Base-by-base conservation (phyloP, 2,797 vertebrate genomes). In the Anomalospiza imberbis region DNA sequence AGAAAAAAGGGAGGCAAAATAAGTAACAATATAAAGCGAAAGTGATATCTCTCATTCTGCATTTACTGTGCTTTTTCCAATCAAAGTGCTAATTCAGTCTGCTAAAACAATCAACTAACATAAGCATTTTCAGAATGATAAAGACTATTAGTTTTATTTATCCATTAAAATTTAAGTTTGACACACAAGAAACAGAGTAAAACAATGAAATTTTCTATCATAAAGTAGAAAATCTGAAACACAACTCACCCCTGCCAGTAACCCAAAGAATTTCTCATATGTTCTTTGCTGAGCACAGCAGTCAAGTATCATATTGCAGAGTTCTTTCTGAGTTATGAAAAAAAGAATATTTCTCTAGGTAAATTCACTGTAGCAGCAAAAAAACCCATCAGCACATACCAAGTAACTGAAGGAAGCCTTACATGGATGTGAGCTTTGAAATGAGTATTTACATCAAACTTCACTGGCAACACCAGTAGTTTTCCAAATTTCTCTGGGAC, bases 261-360 rank as follows among this genome's bases (percentile, higher is more conserved):
- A 98, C 29, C 99, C 99, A 36, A 99, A 99, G 98, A 99, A 99
- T 97, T 99, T 99, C 96, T 99, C 99, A 0, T 99, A 99, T 6
- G 99, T 99, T 88, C 99, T 99, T 97, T 99, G 99, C 88, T 99
- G 99, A 95, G 99, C 99, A 96, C 99, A 99, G 97, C 99, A 99
- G 97, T 99, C 99, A 94, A 99, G 98, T 97, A 99, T 99, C 99
- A 99, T 99, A 98, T 99, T 99, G 95, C 99, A 99, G 87, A 99
- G 98, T 97, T 99, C 99, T 97, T 99, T 99, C 99, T 99, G 97
- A 97, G 97, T 94, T 86, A 91, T 84, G 82, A 58, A 80, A 91
- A 96, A 82, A 95, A 78, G 79, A 66, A 31, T 13, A 70, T 40
- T 68, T 68, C 4, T 53, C 7, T 29, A 86, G 34, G 75, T 92